These are phyloP conservation scores for Tokudaia tokunoshimensis DNA, from an alignment of 2,797 vertebrate genomes.

Conservation along the genomic window DNA sequence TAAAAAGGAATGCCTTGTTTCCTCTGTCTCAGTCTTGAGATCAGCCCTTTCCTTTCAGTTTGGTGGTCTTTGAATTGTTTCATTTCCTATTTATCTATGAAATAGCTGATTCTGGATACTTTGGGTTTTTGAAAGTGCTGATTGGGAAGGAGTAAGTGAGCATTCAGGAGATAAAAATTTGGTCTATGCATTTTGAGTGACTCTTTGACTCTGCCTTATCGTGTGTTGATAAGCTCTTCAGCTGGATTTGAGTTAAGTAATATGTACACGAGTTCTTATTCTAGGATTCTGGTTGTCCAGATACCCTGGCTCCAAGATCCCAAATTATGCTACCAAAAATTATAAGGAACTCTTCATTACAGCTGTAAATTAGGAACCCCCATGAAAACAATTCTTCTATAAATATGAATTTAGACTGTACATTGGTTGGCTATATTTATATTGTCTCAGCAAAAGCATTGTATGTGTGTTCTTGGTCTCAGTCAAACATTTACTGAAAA, in stretches of 20 bases:
- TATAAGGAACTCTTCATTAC: conserved; percentile 63
- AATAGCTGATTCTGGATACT: not conserved
- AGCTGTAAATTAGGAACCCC: conserved; percentile 43
- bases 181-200: conserved; percentile 3
- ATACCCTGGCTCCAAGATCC: conserved; percentile 70
- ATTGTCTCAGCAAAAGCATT: conserved; percentile 59
- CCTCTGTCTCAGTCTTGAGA: not conserved
- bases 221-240: conserved; percentile 64
- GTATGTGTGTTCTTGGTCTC: conserved; percentile 53
- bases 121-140: not conserved
- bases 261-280: conserved; percentile 26
- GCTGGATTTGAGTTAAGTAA: conserved; percentile 52
- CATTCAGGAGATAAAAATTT: not conserved
- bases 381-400: conserved; percentile 65
- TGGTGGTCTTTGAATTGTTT: not conserved
- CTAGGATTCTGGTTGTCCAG: conserved; percentile 50
- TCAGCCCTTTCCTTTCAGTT: not conserved
- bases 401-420: conserved; percentile 60
- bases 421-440: conserved; percentile 71
- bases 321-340: conserved; percentile 42
- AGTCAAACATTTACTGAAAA: not conserved
- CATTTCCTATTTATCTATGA: not conserved
- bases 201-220: conserved; percentile 40
- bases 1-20: not conserved
- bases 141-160: not conserved